Base-by-base conservation (phyloP, 2,797 vertebrate species). In the Xenops minutus region DNA sequence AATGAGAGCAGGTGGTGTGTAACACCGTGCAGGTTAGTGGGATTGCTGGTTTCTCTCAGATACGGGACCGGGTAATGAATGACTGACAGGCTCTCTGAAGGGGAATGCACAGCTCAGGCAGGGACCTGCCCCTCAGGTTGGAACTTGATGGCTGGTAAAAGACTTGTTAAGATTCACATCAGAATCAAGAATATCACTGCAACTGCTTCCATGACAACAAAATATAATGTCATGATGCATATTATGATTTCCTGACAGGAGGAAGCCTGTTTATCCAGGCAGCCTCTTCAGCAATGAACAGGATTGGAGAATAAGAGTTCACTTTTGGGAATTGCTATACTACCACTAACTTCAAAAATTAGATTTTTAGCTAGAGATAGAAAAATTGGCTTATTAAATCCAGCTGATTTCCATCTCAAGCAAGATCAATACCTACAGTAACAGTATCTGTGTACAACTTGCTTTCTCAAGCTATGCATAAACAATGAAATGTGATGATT, bases 171-270 rank as follows among this genome's bases (percentile, higher is more conserved):
- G 85, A 96, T 88, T 88, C 93, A 96, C 82, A 94, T 93, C 91
- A 92, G 91, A 96, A 91, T 94, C 92, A 74, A 67, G 73, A 91
- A 83, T 75, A 93, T 93, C 89, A 85, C 73, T 94, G 87, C 85
- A 83, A 89, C 82, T 80, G 89, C 91, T 95, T 93, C 95, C 96
- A 97, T 94, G 96, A 96, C 95, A 97, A 96, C 89, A 96, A 89
- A 94, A 77, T 85, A 93, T 49, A 91, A 91, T 95, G 79, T 92
- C 85, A 88, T 86, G 73, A 94, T 49, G 73, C 73, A 84, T 83
- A 94, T 91, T 92, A 75, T 10, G 51, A 84, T 94, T 97, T 95
- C 58, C 68, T 59, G 92, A 89, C 85, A 93, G 85, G 61, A 75
- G 87, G 72, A 80, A 94, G 46, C 39, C 68, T 71, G 78, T 89